Conservation (phyloP, 1,140 invertebrate genomes). For the Polypedilum pembai region DNA sequence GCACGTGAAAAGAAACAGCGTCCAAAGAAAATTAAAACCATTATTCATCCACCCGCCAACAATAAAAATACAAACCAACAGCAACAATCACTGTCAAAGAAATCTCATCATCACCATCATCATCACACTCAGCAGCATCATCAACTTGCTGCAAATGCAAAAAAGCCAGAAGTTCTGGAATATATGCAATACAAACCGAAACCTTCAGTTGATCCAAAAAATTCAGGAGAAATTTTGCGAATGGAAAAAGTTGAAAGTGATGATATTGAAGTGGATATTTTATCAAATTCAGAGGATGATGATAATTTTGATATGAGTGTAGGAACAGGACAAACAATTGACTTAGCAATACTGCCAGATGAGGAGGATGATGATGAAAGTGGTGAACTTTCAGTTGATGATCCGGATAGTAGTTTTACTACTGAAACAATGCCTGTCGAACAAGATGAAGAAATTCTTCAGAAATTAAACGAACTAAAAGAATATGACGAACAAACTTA, state of each 20-base stretch:
- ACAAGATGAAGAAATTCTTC: constrained; percentile 1
- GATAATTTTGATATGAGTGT: background rate
- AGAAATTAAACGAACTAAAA: constrained; percentile 30
- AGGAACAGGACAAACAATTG: background rate
- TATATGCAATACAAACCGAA: background rate
- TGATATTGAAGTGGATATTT: constrained; percentile 10
- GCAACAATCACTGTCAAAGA: background rate
- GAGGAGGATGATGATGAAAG: background rate
- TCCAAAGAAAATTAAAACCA: background rate
- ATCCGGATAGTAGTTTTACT: background rate
- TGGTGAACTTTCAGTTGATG: constrained; percentile 13
- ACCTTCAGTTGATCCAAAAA: background rate
- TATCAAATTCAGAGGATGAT: constrained; percentile 19
- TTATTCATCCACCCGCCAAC: background rate
- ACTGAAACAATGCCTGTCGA: constrained; percentile 1
- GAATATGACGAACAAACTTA: constrained; percentile 30
- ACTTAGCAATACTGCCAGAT: background rate
- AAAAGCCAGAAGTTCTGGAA: background rate
- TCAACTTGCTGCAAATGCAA: background rate
- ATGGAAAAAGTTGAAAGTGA: background rate
- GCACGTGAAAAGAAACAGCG: background rate
- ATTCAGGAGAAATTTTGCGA: background rate
- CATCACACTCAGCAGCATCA: background rate
- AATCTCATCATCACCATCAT: background rate
- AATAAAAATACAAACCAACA: background rate